Conservation (phyloP, 2,797 vertebrate species). For the Sebastes iracundus region DNA sequence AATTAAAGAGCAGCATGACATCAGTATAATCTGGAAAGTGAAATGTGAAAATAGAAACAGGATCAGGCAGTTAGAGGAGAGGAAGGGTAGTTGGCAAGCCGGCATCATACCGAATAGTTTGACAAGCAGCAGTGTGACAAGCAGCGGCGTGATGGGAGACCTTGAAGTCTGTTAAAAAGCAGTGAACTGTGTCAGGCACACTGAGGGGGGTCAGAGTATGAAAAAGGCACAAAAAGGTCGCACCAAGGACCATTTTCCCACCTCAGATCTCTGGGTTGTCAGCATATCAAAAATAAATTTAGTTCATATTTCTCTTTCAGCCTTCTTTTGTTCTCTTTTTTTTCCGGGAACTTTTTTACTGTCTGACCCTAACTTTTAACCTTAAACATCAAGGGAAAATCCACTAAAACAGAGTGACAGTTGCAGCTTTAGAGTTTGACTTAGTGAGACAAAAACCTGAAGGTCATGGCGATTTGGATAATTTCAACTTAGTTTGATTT, state of each 20-base stretch:
- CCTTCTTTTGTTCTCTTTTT: background rate
- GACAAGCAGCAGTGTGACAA: slow-evolving; percentile 44
- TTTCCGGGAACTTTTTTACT: background rate
- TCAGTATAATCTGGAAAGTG: background rate
- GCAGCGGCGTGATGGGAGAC: slow-evolving; percentile 24
- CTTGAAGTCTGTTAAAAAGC: slow-evolving; percentile 30
- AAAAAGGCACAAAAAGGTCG: slow-evolving; percentile 22
- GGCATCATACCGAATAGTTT: background rate
- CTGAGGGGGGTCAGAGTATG: slow-evolving; percentile 20
- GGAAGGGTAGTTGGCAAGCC: background rate
- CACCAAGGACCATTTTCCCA: background rate
- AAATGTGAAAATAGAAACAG: slow-evolving; percentile 2
- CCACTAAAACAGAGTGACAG: background rate
- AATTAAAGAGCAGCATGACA: background rate
- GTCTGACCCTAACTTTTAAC: background rate
- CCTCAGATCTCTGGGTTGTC: slow-evolving; percentile 28
- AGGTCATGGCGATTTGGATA: background rate
- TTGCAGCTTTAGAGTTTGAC: background rate
- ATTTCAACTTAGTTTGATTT: background rate
- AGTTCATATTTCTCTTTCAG: background rate
- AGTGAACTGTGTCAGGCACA: slow-evolving; percentile 49
- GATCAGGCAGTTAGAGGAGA: background rate
- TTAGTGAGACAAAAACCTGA: background rate
- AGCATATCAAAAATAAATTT: slow-evolving; percentile 30
- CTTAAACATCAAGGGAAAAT: background rate